Percentiles rank a stretch among this genome's conserved stretches.
Evolutionary conservation across 2,113 vertebrate genomes (phyloP).

Genomic region (Neolamprologus falcicula): DNA sequence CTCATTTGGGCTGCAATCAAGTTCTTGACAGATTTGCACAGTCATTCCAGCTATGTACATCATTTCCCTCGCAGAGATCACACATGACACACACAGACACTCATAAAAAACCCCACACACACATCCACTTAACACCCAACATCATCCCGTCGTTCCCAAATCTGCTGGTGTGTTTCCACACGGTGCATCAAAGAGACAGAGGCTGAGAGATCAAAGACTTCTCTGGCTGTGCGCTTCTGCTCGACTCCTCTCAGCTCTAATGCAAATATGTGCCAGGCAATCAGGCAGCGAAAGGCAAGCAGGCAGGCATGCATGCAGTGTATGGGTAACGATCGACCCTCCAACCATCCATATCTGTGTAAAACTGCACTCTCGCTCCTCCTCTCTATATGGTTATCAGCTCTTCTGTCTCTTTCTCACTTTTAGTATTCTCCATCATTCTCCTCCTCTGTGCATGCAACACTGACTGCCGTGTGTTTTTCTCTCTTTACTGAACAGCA

Average conservation of each 20-base stretch:
- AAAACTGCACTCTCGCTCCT: background rate
- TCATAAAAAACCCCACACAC: background rate
- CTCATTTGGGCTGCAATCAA: constrained; percentile 14
- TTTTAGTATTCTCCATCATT: background rate
- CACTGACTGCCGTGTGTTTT: constrained; percentile 3
- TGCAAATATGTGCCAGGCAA: constrained; percentile 49
- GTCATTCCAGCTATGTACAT: background rate
- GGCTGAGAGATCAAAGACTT: constrained; percentile 52
- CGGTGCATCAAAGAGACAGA: constrained; percentile 53
- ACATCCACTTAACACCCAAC: constrained; percentile 21
- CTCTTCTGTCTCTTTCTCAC: background rate
- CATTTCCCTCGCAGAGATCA: background rate
- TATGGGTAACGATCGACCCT: constrained; percentile 27
- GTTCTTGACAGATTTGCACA: constrained; percentile 17
- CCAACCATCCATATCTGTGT: constrained; percentile 15
- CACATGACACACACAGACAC: background rate
- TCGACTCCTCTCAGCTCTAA: constrained; percentile 31
- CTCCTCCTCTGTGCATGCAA: background rate
- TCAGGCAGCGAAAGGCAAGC: constrained; percentile 17
- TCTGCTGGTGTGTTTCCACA: constrained; percentile 51
- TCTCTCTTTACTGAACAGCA: background rate
- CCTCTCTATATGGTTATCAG: background rate
- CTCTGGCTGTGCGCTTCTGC: constrained; percentile 28
- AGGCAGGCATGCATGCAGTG: background rate
- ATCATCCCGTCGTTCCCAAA: constrained; percentile 19